These are phyloP conservation scores for Drosophila varians DNA, from an alignment of 1,140 invertebrate species.

Conservation along the genomic window DNA sequence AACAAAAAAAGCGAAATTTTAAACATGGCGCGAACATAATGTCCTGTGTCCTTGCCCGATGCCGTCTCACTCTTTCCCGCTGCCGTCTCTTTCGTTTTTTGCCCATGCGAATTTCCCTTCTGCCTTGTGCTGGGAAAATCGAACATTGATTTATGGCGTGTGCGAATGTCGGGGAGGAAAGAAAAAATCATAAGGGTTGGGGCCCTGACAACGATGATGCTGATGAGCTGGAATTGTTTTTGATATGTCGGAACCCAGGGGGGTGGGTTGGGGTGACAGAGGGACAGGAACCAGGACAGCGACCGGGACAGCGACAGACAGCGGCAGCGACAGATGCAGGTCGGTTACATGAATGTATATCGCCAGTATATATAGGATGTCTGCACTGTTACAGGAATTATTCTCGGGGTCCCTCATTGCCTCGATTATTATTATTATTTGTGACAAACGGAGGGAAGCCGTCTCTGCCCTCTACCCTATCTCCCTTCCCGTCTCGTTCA, in stretches of 20 bases:
- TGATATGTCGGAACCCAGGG: constrained; percentile 60
- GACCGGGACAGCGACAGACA: constrained; percentile 15
- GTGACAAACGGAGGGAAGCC: constrained; percentile 44
- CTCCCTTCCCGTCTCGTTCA: constrained; percentile 6
- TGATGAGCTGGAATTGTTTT: constrained; percentile 79
- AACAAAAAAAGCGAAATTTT: no score
- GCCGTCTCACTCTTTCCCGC: constrained; percentile 12
- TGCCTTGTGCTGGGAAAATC: constrained; percentile 63
- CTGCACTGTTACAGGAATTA: constrained; percentile 25
- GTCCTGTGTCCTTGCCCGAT: constrained; percentile 78
- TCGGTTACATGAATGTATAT: constrained; percentile 46
- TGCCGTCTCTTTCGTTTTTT: constrained; percentile 43
- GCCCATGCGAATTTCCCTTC: constrained; percentile 43
- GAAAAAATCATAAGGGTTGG: constrained; percentile 43
- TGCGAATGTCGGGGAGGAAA: constrained; percentile 58
- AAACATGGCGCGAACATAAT: constrained; percentile 83
- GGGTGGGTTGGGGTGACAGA: not conserved
- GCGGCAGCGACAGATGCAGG: constrained; percentile 54
- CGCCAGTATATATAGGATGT: not conserved
- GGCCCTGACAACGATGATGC: constrained; percentile 70
- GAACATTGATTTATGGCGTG: constrained; percentile 79
- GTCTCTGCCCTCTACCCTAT: not conserved
- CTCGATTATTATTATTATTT: constrained; percentile 66
- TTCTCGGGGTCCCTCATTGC: constrained; percentile 41
- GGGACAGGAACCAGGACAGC: constrained; percentile 17